These are phyloP conservation scores for Cantharis rufa DNA, from an alignment of 2,888 invertebrate species.

Conservation along the genomic window DNA sequence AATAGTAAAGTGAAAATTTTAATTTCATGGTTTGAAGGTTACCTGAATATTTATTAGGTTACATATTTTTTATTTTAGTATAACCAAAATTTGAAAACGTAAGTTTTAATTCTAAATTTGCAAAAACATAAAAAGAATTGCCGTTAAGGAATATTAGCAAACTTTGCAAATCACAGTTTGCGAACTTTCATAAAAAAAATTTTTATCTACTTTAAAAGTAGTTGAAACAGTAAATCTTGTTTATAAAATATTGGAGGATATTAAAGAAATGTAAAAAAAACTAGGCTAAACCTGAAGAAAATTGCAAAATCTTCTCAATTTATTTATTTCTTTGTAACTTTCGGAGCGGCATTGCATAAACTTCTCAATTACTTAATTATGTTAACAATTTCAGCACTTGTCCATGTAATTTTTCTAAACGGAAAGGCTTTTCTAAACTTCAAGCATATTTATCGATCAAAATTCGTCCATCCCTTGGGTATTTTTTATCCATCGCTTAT, in stretches of 20 bases:
- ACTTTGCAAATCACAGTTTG: not conserved
- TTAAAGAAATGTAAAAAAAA: not conserved
- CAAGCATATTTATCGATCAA: not conserved
- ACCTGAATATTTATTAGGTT: not conserved
- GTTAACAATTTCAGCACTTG: not conserved
- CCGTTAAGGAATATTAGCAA: not conserved
- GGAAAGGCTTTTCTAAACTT: not conserved
- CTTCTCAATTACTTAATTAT: not conserved
- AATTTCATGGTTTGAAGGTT: not conserved
- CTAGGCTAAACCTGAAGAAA: not conserved
- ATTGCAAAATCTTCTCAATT: not conserved
- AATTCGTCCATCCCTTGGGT: not conserved
- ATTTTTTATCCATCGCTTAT: not conserved
- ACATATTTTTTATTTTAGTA: not conserved
- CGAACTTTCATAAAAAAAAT: not conserved
- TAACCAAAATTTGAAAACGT: not conserved
- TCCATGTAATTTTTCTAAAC: not conserved
- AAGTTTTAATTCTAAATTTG: not conserved
- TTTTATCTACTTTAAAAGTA: not conserved
- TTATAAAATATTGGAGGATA: not conserved
- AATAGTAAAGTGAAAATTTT: not conserved
- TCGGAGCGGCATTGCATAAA: not conserved
- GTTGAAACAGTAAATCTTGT: not conserved
- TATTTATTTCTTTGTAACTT: not conserved
- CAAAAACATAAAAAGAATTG: not conserved